Base-by-base conservation (phyloP, 2,888 invertebrate genomes). In the Calliscelio sp. region DNA sequence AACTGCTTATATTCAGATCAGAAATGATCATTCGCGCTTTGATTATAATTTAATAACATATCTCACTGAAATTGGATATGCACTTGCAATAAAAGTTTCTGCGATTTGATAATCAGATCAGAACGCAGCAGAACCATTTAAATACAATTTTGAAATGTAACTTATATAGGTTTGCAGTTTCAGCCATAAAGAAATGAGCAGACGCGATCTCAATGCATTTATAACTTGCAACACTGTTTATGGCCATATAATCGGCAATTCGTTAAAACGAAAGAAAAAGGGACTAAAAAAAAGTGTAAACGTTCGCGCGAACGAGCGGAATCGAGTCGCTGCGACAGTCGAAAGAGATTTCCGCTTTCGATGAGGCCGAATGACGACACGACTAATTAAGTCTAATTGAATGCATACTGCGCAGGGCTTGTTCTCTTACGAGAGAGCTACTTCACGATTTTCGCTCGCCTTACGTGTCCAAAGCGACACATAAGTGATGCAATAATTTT, bases 351-450 rank as follows among this genome's bases (percentile, higher is more conserved):
- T 85, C 85, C 85, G 85, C 85, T 85, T 85, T 85, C 85, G 85
- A 85, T 85, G 85, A 78, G 81, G 77, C 70, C 79, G 81, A 85
- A 86, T 88, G 87, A 84, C 88, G 84, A 86, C 86, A 85, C 85
- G 87, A 87, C 88, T 88, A 89, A 89, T 89, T 89, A 89, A 87
- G 86, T 77, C 84, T 88, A 89, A 89, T 89, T 89, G 88, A 88
- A 89, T 89, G 89, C 89, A 89, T 87, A 87, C 84, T 59, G 85
- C 71, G 73, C 74, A 41, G 57, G 65, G 70, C 63, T 65, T 20
- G 53, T 71, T 61, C 78, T 74, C 75, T 78, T 78, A 53, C 70
- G 78, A 73, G 77, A 77, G n/a, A n/a, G n/a, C n/a, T n/a, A n/a
- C n/a, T 11, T 38, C 75, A 77, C 81, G 85, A 85, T 84, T 83